A percentile compares a stretch with the other conserved stretches of the same genome.
Evolutionary conservation across 2,113 vertebrate genomes (phyloP).

Genomic region (Lamprologus tigripictilis): DNA sequence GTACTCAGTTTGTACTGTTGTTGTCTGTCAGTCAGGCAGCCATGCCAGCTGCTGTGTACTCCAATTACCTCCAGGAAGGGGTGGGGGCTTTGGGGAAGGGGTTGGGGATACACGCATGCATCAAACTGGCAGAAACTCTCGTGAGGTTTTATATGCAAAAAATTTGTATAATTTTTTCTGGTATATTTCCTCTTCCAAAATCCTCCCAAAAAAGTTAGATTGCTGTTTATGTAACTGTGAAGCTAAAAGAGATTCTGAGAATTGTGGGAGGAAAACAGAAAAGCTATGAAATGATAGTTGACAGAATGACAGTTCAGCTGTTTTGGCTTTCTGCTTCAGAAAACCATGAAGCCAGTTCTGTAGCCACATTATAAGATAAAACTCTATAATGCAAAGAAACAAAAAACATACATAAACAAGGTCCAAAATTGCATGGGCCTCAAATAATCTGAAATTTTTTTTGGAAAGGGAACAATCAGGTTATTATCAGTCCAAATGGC

Average conservation of each 20-base stretch:
- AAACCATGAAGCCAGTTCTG: not conserved
- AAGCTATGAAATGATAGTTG: not conserved
- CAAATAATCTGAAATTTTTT: not conserved
- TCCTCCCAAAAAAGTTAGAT: not conserved
- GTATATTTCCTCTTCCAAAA: not conserved
- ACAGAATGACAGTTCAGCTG: not conserved
- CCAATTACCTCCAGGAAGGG: slow-evolving; percentile 47
- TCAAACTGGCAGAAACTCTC: not conserved
- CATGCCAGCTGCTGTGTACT: slow-evolving; percentile 51
- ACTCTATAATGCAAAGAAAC: not conserved
- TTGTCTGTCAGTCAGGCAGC: slow-evolving; percentile 63
- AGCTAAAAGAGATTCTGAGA: not conserved
- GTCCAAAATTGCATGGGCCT: not conserved
- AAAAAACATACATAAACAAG: not conserved
- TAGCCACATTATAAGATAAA: not conserved
- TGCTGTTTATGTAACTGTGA: accelerated
- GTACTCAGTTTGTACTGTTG: slow-evolving; percentile 44
- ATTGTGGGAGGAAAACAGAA: not conserved
- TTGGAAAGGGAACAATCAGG: not conserved
- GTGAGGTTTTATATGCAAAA: not conserved
- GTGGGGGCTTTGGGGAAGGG: not conserved
- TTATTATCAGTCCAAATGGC: not conserved
- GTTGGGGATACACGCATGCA: not conserved
- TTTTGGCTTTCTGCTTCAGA: not conserved
- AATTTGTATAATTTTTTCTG: accelerated